Percentiles rank a stretch among this genome's conserved stretches.
Evolutionary conservation across 1,140 invertebrate genomes (phyloP).

Genomic region (Caenorhabditis latens): DNA sequence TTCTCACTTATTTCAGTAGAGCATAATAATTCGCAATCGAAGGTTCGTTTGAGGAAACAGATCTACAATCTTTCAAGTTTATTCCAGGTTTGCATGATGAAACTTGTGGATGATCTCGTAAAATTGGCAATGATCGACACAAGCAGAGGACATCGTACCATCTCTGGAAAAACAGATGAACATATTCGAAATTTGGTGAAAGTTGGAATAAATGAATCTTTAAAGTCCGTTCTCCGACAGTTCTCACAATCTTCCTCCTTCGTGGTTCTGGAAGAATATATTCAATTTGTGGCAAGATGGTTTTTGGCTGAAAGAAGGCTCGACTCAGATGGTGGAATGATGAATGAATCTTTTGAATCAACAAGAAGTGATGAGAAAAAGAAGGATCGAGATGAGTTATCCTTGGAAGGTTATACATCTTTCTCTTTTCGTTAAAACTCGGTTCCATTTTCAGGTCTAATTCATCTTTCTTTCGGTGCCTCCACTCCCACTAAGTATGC

Average conservation of each 20-base stretch:
- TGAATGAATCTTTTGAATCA: background rate
- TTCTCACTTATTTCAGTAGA: background rate
- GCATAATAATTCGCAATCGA: background rate
- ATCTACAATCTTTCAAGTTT: background rate
- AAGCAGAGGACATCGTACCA: background rate
- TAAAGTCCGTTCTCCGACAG: background rate
- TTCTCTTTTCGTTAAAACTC: no score
- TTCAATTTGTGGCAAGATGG: background rate
- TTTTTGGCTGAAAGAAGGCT: background rate
- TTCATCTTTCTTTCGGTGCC: background rate
- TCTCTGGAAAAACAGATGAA: background rate
- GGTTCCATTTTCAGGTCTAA: background rate
- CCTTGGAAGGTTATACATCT: background rate
- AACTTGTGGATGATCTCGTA: background rate
- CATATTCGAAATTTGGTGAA: slow-evolving; percentile 18
- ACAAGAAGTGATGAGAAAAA: background rate
- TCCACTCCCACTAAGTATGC: background rate
- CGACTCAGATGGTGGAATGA: background rate
- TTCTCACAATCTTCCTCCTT: background rate
- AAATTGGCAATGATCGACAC: slow-evolving; percentile 32
- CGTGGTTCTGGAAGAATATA: slow-evolving; percentile 1
- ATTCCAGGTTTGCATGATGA: background rate
- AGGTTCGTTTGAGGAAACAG: background rate
- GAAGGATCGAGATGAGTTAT: background rate
- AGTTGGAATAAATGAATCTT: background rate